Evolutionary conservation across 2,113 vertebrate genomes (phyloP).

Genomic region (Progne subis): DNA sequence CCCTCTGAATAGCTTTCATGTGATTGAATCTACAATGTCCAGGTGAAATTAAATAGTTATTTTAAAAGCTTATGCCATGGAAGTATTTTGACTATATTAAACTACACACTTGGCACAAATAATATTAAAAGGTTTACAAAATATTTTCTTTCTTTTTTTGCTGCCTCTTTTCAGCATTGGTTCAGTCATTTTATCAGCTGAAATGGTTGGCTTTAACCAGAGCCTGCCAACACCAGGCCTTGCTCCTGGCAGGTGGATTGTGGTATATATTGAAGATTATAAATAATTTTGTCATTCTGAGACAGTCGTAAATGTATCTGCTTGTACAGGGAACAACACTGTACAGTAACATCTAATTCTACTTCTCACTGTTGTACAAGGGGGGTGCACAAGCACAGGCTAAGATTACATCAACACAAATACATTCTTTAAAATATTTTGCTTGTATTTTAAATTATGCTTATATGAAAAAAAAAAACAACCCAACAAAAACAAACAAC

Average conservation of each 20-base stretch:
- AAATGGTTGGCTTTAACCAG: not conserved
- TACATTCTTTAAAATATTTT: not conserved
- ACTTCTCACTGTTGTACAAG: not conserved
- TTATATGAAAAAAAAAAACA: not conserved
- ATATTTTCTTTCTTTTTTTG: not conserved
- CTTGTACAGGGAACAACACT: slow-evolving; percentile 4
- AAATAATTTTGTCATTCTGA: slow-evolving; percentile 69
- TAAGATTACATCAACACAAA: not conserved
- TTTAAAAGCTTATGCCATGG: not conserved
- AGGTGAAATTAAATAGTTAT: not conserved
- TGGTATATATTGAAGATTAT: slow-evolving; percentile 50
- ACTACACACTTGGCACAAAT: not conserved
- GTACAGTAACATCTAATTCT: not conserved
- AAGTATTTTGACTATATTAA: not conserved
- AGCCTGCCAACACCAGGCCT: not conserved
- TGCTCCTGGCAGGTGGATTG: slow-evolving; percentile 42
- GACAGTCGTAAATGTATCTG: slow-evolving; percentile 65
- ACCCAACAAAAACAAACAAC: not conserved
- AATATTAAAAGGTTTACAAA: not conserved
- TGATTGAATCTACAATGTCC: not conserved
- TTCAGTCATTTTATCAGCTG: slow-evolving; percentile 38
- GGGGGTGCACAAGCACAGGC: not conserved
- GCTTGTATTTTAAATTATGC: not conserved
- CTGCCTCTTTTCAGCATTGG: not conserved
- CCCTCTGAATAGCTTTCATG: not conserved